Base-by-base conservation (phyloP, 2,113 vertebrate genomes). In the Rattus rattus region DNA sequence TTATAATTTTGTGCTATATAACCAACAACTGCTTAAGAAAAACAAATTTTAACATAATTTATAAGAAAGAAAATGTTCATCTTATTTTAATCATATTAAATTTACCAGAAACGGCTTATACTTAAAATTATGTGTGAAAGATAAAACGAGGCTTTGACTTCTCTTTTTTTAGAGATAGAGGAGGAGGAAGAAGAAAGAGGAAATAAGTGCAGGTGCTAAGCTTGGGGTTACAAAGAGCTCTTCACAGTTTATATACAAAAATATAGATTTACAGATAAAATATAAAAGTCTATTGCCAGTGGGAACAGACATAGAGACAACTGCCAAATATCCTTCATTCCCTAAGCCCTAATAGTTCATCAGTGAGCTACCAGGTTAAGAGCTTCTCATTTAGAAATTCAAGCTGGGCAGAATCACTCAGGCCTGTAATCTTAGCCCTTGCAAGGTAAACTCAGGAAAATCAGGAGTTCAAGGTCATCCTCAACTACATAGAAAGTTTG, bases 111-210 rank as follows among this genome's bases (percentile, higher is more conserved):
- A 95, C 52, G 94, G 89, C 93, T 85, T 95, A 72, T 96, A 96
- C 97, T 98, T 96, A 94, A 96, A 97, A 96, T 95, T 97, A 83
- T 97, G 92, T 94, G 63, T 95, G 96, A 97, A 96, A 88, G 90
- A 97, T 96, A 97, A 94, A 43, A 90, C 93, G 97, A 54, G 56
- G 86, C 95, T 87, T 97, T 97, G 88, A 83, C 93, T 91, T 96
- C 94, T 98, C 97, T 97, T 97, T 97, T 98, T 98, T 97, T 97
- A 97, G 97, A 96, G 94, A 83, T 88, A 94, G 77, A 96, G 96
- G 97, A 97, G 95, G 97, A 97, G 95, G 97, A 98, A 98, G 97
- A 97, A 97, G 89, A 98, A 97, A 98, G 97, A 97, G 97, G 97
- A 98, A 98, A 98, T 97, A 97, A 96, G 97, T 94, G 96, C 97